A percentile compares a stretch with the other conserved stretches of the same genome.
Conservation (phyloP, 2,888 invertebrate genomes). For the Platycheirus albimanus region DNA sequence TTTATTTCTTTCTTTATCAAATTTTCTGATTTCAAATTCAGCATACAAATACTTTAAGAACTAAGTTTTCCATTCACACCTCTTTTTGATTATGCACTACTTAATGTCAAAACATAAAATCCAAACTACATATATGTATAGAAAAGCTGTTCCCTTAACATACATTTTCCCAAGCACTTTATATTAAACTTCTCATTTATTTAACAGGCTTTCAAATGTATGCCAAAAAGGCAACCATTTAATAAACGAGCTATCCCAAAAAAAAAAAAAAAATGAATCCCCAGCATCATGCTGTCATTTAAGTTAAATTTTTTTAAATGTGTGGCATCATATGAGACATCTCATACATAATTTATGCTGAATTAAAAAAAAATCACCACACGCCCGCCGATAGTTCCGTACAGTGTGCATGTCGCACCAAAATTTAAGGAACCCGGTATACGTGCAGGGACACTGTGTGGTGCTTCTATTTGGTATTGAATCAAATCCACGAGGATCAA, state of each 20-base stretch:
- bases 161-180: no score
- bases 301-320: background rate
- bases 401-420: constrained; percentile 76
- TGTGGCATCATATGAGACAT: background rate
- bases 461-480: constrained; percentile 79
- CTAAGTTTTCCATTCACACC: no score
- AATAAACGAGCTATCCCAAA: constrained; percentile 23
- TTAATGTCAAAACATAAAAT: no score
- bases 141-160: no score
- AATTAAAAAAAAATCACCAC: constrained; percentile 70
- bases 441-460: constrained; percentile 76
- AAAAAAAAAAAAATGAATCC: background rate
- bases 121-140: no score
- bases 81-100: no score
- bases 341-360: constrained; percentile 25
- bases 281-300: constrained; percentile 20
- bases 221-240: constrained; percentile 26
- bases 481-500: constrained; percentile 79
- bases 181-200: constrained; percentile 2
- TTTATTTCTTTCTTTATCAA: no score
- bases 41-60: no score
- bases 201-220: constrained; percentile 18
- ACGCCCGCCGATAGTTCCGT: background rate
- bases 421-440: constrained; percentile 76
- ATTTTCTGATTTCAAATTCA: no score